Evolutionary conservation across 2,113 vertebrate species (phyloP).

Genomic region (Peromyscus californicus): DNA sequence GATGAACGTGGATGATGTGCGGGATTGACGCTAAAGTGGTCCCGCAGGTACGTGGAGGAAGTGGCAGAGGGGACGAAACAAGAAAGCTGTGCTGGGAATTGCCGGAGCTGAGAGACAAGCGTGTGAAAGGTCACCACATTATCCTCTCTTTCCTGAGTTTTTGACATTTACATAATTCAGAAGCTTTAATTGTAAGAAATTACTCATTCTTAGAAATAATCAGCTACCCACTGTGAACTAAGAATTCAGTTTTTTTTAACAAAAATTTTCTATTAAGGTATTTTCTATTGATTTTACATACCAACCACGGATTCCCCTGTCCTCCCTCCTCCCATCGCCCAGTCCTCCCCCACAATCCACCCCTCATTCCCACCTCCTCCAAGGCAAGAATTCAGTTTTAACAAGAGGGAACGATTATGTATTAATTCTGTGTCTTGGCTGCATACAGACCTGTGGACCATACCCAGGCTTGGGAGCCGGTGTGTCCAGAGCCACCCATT

Average conservation of each 20-base stretch:
- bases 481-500: neutral
- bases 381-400: neutral
- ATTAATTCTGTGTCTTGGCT: neutral
- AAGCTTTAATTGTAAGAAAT: neutral
- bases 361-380: too few relatives aligned
- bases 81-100: neutral
- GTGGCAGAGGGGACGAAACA: neutral
- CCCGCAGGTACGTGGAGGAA: neutral
- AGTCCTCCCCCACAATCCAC: too few relatives aligned
- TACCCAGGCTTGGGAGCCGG: neutral
- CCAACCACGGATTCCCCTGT: too few relatives aligned
- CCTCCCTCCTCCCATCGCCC: too few relatives aligned
- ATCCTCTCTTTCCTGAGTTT: neutral
- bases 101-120: neutral
- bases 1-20: neutral
- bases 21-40: neutral
- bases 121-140: neutral
- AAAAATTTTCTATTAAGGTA: too few relatives aligned
- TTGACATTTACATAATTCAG: neutral
- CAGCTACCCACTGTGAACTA: neutral
- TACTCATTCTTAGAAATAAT: conserved; percentile 6
- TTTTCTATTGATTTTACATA: too few relatives aligned
- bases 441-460: neutral
- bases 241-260: neutral
- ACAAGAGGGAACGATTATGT: neutral